Evolutionary conservation across 2,888 invertebrate genomes (phyloP).

Genomic region (Pheosia gnoma): DNA sequence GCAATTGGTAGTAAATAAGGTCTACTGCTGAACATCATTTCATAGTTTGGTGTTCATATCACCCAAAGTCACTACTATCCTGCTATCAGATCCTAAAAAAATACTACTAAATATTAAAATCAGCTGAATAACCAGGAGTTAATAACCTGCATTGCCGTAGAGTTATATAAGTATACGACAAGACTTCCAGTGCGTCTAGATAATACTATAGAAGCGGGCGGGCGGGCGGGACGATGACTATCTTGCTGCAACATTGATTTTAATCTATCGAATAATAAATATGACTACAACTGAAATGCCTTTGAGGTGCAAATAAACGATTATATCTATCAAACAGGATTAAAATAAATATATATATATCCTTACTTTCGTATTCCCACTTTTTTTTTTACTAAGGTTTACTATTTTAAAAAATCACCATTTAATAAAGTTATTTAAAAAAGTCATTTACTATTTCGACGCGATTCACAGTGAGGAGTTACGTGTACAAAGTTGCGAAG

Average conservation of each 20-base stretch:
- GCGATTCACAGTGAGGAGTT: constrained; percentile 33
- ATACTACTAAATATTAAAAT: no score
- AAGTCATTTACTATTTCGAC: constrained; percentile 23
- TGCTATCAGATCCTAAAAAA: no score
- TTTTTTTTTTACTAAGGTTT: not conserved
- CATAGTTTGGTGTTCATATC: no score
- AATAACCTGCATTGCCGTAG: constrained; percentile 72
- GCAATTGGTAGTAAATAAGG: no score
- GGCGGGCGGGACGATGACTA: constrained; percentile 18
- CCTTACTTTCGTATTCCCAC: not conserved
- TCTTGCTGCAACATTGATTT: constrained; percentile 17
- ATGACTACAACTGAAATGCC: not conserved
- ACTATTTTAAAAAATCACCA: not conserved
- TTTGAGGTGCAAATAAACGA: no score
- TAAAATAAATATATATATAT: not conserved
- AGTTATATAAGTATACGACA: constrained; percentile 64
- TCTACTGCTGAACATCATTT: no score
- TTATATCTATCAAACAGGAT: no score
- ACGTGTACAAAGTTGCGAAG: constrained; percentile 49
- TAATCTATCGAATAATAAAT: not conserved
- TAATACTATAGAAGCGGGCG: constrained; percentile 24
- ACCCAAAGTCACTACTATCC: no score
- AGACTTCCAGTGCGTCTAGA: constrained; percentile 32
- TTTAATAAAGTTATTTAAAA: not conserved
- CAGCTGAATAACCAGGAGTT: constrained; percentile 8